Percentiles rank a stretch among this genome's conserved stretches.
These are phyloP conservation scores for Macropodus opercularis DNA, from an alignment of 2,797 vertebrate species.

Conservation along the genomic window DNA sequence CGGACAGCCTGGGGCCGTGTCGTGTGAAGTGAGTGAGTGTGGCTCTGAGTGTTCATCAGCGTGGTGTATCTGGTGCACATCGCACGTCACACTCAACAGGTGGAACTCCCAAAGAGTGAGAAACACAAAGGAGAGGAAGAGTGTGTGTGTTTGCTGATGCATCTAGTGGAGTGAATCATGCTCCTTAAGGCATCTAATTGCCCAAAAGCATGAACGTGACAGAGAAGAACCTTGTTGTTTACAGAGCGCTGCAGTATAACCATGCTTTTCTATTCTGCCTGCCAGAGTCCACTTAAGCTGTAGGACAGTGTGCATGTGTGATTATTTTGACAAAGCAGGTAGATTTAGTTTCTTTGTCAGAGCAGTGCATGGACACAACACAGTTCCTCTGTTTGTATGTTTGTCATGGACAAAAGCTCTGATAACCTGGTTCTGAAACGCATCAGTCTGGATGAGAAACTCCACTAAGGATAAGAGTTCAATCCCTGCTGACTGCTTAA, in stretches of 20 bases:
- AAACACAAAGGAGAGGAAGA: slow-evolving; percentile 24
- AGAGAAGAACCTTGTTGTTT: too few relatives aligned
- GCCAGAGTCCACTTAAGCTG: too few relatives aligned
- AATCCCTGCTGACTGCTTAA: slow-evolving; percentile 68
- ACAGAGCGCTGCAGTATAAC: too few relatives aligned
- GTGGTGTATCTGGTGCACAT: background rate
- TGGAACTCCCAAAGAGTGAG: slow-evolving; percentile 23
- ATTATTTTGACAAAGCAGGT: too few relatives aligned
- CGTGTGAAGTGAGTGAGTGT: slow-evolving; percentile 30
- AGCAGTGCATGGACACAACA: too few relatives aligned
- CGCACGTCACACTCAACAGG: slow-evolving; percentile 30
- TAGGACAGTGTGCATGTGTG: too few relatives aligned
- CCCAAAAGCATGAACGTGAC: slow-evolving; percentile 6
- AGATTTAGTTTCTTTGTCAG: background rate
- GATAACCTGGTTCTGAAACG: slow-evolving; percentile 37
- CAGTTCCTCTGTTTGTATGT: slow-evolving; percentile 13
- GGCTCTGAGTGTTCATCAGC: slow-evolving; percentile 15
- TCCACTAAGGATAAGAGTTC: slow-evolving; percentile 49
- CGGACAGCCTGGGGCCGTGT: slow-evolving; percentile 29
- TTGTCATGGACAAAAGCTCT: background rate
- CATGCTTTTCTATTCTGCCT: too few relatives aligned
- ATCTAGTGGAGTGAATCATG: slow-evolving; percentile 11
- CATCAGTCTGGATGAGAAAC: slow-evolving; percentile 61
- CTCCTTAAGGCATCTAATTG: background rate
- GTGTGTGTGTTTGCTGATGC: background rate